Conservation (phyloP, 2,797 vertebrate species). For the Lemur catta region DNA sequence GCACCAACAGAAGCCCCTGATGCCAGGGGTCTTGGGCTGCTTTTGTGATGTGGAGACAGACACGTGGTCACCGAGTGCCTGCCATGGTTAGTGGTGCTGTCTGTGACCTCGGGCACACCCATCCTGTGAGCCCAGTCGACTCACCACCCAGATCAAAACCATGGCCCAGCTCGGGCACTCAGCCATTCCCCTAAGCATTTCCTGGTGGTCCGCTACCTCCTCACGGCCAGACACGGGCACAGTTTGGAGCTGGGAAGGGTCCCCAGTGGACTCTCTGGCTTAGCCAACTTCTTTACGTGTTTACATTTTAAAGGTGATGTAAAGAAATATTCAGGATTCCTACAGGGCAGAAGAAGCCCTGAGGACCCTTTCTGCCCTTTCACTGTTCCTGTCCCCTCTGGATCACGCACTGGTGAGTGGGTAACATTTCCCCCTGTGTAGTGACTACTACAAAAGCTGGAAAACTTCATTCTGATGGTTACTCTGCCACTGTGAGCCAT, state of each 20-base stretch:
- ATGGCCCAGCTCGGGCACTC: neutral
- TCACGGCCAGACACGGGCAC: neutral
- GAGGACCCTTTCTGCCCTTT: neutral
- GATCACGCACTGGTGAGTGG: neutral
- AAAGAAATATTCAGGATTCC: neutral
- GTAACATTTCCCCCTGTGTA: neutral
- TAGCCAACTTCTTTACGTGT: neutral
- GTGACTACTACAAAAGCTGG: neutral
- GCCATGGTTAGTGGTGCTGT: no score
- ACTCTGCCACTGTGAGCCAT: neutral
- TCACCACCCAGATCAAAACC: neutral
- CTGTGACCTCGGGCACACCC: neutral
- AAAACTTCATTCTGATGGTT: neutral
- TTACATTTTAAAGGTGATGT: neutral
- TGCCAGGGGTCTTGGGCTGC: neutral
- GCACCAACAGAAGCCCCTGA: neutral
- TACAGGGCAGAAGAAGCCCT: neutral
- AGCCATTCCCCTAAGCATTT: no score
- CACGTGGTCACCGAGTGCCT: neutral
- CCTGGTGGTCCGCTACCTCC: rapidly evolving
- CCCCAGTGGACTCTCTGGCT: no score
- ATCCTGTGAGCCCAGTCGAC: neutral
- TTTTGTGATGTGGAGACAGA: neutral
- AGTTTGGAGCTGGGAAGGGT: neutral
- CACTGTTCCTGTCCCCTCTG: neutral